Conservation (phyloP, 2,113 vertebrate species). For the Myotis davidii region DNA sequence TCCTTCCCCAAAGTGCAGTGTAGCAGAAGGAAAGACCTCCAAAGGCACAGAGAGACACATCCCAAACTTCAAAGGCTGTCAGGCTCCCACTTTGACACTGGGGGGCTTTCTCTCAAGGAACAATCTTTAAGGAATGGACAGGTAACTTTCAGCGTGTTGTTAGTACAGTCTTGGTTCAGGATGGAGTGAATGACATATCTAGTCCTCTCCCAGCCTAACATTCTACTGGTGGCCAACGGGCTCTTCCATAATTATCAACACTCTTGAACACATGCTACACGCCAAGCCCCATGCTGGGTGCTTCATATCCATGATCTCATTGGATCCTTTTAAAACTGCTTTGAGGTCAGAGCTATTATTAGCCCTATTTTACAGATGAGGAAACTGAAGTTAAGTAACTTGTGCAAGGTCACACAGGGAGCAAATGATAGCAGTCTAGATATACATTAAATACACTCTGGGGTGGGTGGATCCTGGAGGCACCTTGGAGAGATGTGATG, state of each 20-base stretch:
- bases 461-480: neutral
- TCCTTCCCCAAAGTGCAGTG: slow-evolving; percentile 71
- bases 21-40: slow-evolving; percentile 78
- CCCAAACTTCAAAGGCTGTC: neutral
- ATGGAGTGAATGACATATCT: neutral
- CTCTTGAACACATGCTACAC: accelerated
- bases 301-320: neutral
- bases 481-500: neutral
- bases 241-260: neutral
- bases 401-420: neutral
- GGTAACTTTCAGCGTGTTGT: neutral
- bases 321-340: neutral
- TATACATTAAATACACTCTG: neutral
- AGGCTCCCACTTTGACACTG: neutral
- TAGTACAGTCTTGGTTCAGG: neutral
- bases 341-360: neutral
- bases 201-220: neutral
- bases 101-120: neutral
- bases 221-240: neutral
- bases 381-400: neutral
- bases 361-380: neutral
- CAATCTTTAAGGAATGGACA: neutral
- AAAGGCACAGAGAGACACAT: slow-evolving; percentile 63
- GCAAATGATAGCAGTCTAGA: neutral
- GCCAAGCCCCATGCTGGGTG: neutral